phyloP scores from a whole-genome alignment of 2,113 vertebrate species.

The Dicrurus megarhynchus region DNA sequence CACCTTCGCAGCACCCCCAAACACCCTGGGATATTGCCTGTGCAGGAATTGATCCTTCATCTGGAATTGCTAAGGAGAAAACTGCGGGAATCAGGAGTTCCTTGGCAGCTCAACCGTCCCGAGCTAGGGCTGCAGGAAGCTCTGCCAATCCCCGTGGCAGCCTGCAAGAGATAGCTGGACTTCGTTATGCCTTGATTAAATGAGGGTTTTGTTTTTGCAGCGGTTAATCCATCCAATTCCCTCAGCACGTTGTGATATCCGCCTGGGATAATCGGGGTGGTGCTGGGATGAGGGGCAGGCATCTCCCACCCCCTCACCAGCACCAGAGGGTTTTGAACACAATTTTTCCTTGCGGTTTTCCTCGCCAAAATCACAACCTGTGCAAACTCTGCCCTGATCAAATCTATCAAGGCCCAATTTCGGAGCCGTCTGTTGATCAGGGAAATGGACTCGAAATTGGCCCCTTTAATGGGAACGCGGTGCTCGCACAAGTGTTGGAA shows the following conservation, averaged over 20 bases:
- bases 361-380: slow-evolving; percentile 72
- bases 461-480: slow-evolving; percentile 69
- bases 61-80: neutral
- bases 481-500: slow-evolving; percentile 61
- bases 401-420: slow-evolving; percentile 74
- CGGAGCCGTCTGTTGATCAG: slow-evolving; percentile 72
- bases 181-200: slow-evolving; percentile 60
- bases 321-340: slow-evolving; percentile 24
- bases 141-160: neutral
- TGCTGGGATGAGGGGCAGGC: neutral
- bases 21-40: neutral
- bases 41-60: neutral
- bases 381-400: slow-evolving; percentile 73
- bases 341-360: slow-evolving; percentile 54
- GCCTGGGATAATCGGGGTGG: neutral
- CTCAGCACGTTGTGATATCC: neutral
- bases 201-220: slow-evolving; percentile 37
- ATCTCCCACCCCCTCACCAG: neutral
- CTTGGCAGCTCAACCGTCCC: neutral
- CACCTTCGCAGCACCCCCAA: fast-evolving
- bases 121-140: neutral
- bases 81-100: neutral
- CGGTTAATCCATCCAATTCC: slow-evolving; percentile 45
- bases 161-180: neutral
- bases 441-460: slow-evolving; percentile 76